Evolutionary conservation across 2,888 invertebrate species (phyloP), one percentile per base, ranked within the genome.

Genomic region (Coelogynopora nodosa): DNA sequence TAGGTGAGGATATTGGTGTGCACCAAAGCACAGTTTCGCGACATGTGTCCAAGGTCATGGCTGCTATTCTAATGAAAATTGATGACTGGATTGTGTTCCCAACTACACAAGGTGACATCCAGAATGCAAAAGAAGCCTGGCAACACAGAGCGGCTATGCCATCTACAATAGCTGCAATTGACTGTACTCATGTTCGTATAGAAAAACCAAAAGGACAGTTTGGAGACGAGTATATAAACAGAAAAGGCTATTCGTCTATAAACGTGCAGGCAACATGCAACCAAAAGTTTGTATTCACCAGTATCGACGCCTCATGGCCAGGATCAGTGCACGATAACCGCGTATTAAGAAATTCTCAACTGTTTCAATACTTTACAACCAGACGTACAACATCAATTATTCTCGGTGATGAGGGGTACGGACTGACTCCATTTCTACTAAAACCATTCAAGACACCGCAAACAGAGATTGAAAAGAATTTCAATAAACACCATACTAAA

Each of bases 71-170:
- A n/a, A n/a, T 74, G 27, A 49, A 49, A 49, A 49, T 10, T 10
- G 49, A 49, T 49, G 29, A 74, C 13, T 86, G 86, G 86, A 86
- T 86, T 2, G 29, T 84, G 26, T 86, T 86, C 23, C 82, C 86
- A 74, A n/a, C 74, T n/a, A n/a, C 23, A n/a, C 18, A 74, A n/a
- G 74, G 23, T n/a, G 23, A 74, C 5, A 74, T n/a, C 18, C 18
- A 10, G 2, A 5, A n/a, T 5, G 74, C 82, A 5, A 31, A 31
- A 28, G n/a, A 27, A 82, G 18, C 10, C 18, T 82, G 30, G 82
- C 10, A 30, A 31, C 82, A 82, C 23, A 82, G 30, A 30, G 5
- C 10, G 18, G 28, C 10, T n/a, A 10, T 82, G 2, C 74, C 74
- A 74, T 74, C 74, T n/a, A n/a, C 18, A 2, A 74, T 74, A 74